Conservation (phyloP, 2,797 vertebrate genomes). For the Hydrocynus forskahlii region DNA sequence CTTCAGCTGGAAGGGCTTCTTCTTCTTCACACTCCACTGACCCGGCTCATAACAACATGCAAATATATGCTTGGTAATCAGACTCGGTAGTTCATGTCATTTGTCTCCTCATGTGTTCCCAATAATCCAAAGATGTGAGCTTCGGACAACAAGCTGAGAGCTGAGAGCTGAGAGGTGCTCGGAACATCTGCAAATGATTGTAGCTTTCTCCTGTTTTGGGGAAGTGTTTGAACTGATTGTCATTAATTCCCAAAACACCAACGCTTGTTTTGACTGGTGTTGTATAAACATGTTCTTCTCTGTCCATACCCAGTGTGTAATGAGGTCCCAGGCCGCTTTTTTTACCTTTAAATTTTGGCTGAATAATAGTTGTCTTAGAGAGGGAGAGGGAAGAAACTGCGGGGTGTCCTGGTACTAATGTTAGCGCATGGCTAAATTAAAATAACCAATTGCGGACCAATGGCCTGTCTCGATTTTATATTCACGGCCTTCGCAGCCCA, state of each 20-base stretch:
- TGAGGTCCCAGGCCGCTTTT: background rate
- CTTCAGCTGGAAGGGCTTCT: slow-evolving; percentile 66
- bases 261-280: slow-evolving; percentile 33
- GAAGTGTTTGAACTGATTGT: slow-evolving; percentile 32
- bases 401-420: background rate
- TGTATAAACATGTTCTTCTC: slow-evolving; percentile 34
- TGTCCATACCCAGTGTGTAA: background rate
- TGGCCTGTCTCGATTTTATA: no score
- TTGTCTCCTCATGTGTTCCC: slow-evolving; percentile 64
- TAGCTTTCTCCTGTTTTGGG: slow-evolving; percentile 12
- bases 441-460: no score
- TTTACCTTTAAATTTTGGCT: background rate
- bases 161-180: slow-evolving; percentile 22
- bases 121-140: slow-evolving; percentile 42
- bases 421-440: background rate
- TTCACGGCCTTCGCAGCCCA: no score
- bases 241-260: slow-evolving; percentile 28
- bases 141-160: slow-evolving; percentile 21
- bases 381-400: no score
- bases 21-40: slow-evolving; percentile 62
- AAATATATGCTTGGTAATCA: slow-evolving; percentile 63
- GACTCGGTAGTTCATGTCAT: slow-evolving; percentile 59
- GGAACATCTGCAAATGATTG: slow-evolving; percentile 50
- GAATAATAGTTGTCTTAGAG: background rate
- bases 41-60: slow-evolving; percentile 65